These are phyloP conservation scores for Onychorhynchus coronatus DNA, from an alignment of 2,113 vertebrate genomes.

Conservation along the genomic window DNA sequence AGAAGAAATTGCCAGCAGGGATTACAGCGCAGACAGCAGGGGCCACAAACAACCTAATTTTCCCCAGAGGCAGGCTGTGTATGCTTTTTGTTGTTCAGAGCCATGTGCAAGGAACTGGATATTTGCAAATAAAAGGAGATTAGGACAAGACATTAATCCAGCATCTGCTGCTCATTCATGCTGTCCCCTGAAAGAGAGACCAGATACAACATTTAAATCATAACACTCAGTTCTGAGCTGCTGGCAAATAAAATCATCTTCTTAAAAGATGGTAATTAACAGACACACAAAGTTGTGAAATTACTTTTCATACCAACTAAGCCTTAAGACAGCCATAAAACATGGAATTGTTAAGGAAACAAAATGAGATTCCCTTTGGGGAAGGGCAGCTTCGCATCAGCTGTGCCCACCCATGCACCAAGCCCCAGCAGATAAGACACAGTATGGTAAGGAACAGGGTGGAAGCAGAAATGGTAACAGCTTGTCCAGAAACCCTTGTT, in stretches of 20 bases:
- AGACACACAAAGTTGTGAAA: neutral
- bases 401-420: rapidly evolving
- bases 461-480: neutral
- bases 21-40: neutral
- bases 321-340: neutral
- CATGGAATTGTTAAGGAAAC: neutral
- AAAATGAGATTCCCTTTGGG: neutral
- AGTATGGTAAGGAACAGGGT: rapidly evolving
- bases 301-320: neutral
- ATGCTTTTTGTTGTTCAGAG: slow-evolving; percentile 27
- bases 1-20: neutral
- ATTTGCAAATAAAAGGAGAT: slow-evolving; percentile 59
- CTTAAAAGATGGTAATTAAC: neutral
- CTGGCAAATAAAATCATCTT: neutral
- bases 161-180: slow-evolving; percentile 45
- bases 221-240: neutral
- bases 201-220: neutral
- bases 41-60: slow-evolving; percentile 33
- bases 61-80: neutral
- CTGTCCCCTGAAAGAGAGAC: slow-evolving; percentile 14
- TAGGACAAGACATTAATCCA: slow-evolving; percentile 40
- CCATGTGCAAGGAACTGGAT: slow-evolving; percentile 53
- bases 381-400: neutral
- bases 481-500: neutral
- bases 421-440: neutral